phyloP scores from a whole-genome alignment of 1,140 invertebrate species.

The Drosophila melanogaster region Release_6_plus_ISO1_MT NT_033777.3:31559001-31559500 shows the following conservation, averaged over 20 bases:
- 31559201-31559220: constrained; percentile 45
- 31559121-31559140: constrained; percentile 44
- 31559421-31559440: constrained; percentile 26
- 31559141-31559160: constrained; percentile 12
- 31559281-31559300: constrained; percentile 97
- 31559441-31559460: constrained; percentile 72
- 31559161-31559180: constrained; percentile 29
- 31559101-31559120: neutral
- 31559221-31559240: constrained; percentile 92
- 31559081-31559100: constrained; percentile 15
- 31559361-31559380: constrained; percentile 94
- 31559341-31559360: constrained; percentile 97
- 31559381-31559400: constrained; percentile 91
- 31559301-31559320: constrained; percentile 94
- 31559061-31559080: constrained; percentile 56
- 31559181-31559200: constrained; percentile 13
- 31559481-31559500: constrained; percentile 5
- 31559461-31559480: constrained; percentile 77
- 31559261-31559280: constrained; percentile 94
- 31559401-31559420: constrained; percentile 71
- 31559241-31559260: constrained; percentile 93
- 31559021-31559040: constrained; percentile 61
- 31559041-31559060: constrained; percentile 48
- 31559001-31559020: constrained; percentile 71
- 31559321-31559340: constrained; percentile 96